Percentiles rank a stretch among this genome's conserved stretches.
Conservation (phyloP, 2,797 vertebrate species). For the Pantherophis alleghaniensis region DNA sequence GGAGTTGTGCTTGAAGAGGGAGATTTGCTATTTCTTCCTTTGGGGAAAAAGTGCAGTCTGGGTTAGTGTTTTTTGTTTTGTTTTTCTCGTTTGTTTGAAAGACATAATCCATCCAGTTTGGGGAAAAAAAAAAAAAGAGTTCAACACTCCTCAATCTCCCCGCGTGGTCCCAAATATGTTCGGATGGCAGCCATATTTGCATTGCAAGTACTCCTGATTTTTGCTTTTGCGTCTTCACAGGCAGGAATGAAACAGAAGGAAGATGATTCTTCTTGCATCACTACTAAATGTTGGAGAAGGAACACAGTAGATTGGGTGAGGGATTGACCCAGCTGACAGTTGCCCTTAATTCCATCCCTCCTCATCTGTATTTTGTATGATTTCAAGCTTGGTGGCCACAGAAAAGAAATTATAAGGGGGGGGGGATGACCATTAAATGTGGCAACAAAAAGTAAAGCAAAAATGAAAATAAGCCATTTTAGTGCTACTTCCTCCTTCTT, state of each 20-base stretch:
- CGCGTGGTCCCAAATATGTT: constrained; percentile 15
- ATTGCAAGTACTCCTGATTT: constrained; percentile 29
- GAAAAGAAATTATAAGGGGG: background rate
- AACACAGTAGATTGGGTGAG: background rate
- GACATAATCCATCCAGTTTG: constrained; percentile 5
- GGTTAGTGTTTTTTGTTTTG: constrained; percentile 17
- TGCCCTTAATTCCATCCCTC: background rate
- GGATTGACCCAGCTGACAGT: background rate
- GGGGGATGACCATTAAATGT: background rate
- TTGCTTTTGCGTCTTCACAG: constrained; percentile 23
- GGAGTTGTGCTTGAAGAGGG: constrained; percentile 45
- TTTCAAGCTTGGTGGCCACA: constrained; percentile 13
- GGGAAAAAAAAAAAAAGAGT: background rate
- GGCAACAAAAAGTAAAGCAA: background rate
- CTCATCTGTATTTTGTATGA: background rate
- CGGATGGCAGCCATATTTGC: constrained; percentile 22
- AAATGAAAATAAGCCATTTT: constrained; percentile 17
- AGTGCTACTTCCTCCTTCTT: constrained; percentile 2
- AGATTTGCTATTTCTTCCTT: constrained; percentile 35
- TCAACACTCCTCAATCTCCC: background rate
- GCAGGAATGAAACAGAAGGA: constrained; percentile 19
- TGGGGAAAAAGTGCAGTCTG: constrained; percentile 28
- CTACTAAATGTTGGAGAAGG: constrained; percentile 6
- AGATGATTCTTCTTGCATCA: constrained; percentile 25
- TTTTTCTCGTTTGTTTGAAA: constrained; percentile 15